Evolutionary conservation across 1,140 invertebrate genomes (phyloP).

Genomic region (Varroa destructor): DNA sequence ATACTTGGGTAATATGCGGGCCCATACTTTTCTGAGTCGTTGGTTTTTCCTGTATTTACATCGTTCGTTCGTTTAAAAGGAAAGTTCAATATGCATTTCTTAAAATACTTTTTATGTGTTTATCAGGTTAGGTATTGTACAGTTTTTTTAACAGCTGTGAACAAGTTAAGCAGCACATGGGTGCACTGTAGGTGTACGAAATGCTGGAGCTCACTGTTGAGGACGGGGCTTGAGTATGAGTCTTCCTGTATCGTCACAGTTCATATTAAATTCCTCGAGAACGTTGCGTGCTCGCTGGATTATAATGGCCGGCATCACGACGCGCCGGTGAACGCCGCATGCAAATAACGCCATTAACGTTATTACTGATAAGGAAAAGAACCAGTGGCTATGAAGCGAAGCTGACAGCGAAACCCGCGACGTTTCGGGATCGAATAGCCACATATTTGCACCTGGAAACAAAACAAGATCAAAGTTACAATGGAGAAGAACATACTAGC

Average conservation of each 20-base stretch:
- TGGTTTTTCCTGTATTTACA: too few species aligned
- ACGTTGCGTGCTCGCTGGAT: conserved; percentile 73
- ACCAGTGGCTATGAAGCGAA: conserved; percentile 84
- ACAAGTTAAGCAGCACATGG: too few species aligned
- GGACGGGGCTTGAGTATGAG: conserved; percentile 68
- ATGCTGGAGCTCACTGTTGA: background rate
- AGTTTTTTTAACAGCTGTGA: too few species aligned
- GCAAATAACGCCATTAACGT: conserved; percentile 69
- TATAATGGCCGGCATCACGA: conserved; percentile 90
- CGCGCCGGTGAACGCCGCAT: conserved; percentile 79
- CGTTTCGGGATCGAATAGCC: conserved; percentile 80
- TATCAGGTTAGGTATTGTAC: too few species aligned
- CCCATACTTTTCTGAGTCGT: too few species aligned
- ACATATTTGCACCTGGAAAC: conserved; percentile 65
- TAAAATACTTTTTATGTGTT: too few species aligned
- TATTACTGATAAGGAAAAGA: conserved; percentile 80
- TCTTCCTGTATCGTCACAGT: conserved; percentile 88
- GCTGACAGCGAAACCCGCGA: conserved; percentile 67
- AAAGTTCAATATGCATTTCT: too few species aligned
- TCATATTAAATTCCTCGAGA: conserved; percentile 90
- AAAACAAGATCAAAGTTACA: conserved; percentile 28
- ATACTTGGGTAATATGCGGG: too few species aligned
- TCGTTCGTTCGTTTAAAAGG: too few species aligned
- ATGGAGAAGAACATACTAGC: conserved; percentile 1
- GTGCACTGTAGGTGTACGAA: too few species aligned